These are phyloP conservation scores for Rhadinocentrus ornatus DNA, from an alignment of 2,797 vertebrate genomes.

Conservation along the genomic window DNA sequence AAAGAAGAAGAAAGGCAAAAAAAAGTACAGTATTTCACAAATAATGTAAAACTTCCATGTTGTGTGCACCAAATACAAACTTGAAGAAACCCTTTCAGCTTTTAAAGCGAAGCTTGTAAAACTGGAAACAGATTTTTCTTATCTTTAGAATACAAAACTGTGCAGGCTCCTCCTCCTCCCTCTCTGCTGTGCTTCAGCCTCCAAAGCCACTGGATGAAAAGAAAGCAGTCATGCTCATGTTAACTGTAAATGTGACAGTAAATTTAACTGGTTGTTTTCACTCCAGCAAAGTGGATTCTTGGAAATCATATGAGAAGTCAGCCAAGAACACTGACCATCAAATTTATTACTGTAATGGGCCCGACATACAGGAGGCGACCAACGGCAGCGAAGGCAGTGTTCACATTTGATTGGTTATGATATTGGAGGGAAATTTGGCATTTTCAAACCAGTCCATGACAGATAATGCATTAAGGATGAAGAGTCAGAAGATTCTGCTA, in stretches of 20 bases:
- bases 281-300: no score
- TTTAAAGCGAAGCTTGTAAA: not conserved
- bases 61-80: not conserved
- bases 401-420: no score
- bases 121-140: not conserved
- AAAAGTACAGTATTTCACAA: not conserved
- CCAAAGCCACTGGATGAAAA: conserved; percentile 14
- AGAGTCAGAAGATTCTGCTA: no score
- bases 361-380: no score
- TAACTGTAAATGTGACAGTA: no score
- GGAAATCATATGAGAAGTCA: no score
- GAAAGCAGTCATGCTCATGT: not conserved
- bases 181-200: conserved; percentile 16
- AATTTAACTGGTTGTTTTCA: no score
- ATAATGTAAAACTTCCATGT: not conserved
- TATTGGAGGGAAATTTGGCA: no score
- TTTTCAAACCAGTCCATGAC: no score
- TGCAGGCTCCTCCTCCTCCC: not conserved
- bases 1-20: no score
- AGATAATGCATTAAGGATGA: no score
- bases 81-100: not conserved
- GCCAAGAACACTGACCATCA: not conserved
- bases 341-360: not conserved
- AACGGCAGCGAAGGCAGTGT: no score
- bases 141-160: not conserved